These are phyloP conservation scores for Sebastes trivittatus DNA, from an alignment of 2,797 vertebrate species.

Conservation along the genomic window DNA sequence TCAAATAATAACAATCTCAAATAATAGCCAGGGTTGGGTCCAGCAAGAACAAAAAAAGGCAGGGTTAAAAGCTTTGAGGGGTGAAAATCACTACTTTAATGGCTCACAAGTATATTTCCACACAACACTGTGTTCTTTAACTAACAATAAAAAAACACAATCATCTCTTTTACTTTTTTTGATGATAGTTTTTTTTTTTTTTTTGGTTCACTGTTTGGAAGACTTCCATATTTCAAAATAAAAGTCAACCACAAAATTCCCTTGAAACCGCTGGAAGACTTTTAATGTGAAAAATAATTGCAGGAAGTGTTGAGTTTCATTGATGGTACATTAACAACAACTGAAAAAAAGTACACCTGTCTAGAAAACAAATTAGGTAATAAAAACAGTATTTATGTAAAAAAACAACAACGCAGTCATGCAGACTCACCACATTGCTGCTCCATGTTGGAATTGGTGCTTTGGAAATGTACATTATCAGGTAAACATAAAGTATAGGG, in stretches of 20 bases:
- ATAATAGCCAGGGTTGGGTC: not conserved
- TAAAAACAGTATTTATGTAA: not conserved
- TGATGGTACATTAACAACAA: too few species aligned
- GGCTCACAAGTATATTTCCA: not conserved
- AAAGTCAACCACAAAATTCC: not conserved
- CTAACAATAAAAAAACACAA: not conserved
- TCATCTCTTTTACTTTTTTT: not conserved
- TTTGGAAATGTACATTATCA: too few species aligned
- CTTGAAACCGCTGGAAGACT: not conserved
- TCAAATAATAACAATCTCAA: not conserved
- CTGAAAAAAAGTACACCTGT: too few species aligned
- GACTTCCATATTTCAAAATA: not conserved
- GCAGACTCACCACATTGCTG: not conserved
- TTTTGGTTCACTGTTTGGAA: not conserved
- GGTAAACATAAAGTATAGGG: too few species aligned
- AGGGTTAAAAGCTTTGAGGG: not conserved
- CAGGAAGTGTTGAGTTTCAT: too few species aligned
- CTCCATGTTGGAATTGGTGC: too few species aligned
- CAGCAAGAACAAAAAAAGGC: not conserved
- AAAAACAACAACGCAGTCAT: not conserved
- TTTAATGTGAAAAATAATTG: too few species aligned
- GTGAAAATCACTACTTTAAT: not conserved
- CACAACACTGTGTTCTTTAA: not conserved
- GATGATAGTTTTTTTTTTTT: not conserved
- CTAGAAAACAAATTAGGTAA: not conserved